Percentiles rank a stretch among this genome's conserved stretches.
Conservation (phyloP, 37 sponge, comb jelly and placozoan species). For the Corticium candelabrum region DNA sequence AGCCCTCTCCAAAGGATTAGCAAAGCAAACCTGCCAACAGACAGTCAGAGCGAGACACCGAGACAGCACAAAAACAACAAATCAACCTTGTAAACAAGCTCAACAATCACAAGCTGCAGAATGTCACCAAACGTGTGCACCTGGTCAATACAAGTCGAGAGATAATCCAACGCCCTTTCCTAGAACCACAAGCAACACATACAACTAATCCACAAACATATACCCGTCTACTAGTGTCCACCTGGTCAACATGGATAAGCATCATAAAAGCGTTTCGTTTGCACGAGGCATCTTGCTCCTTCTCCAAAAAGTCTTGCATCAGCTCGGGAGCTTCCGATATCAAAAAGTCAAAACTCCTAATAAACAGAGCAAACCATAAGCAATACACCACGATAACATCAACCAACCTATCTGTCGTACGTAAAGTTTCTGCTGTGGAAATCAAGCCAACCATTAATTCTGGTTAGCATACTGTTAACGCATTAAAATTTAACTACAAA, state of each 20-base stretch:
- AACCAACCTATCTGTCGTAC: no score
- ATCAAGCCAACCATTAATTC: no score
- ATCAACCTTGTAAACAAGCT: conserved; percentile 93
- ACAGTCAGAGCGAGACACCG: not conserved
- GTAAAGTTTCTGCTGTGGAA: no score
- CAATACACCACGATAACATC: no score
- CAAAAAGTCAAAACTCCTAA: conserved; percentile 77
- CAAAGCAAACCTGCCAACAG: conserved; percentile 68
- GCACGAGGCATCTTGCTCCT: conserved; percentile 94
- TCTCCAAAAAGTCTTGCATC: conserved; percentile 85
- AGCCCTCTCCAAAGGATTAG: conserved; percentile 78
- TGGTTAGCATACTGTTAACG: no score
- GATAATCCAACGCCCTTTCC: conserved; percentile 91
- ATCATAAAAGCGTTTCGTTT: conserved; percentile 99
- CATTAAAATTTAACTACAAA: no score
- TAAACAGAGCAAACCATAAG: no score
- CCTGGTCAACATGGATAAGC: conserved; percentile 92
- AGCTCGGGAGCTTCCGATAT: conserved; percentile 99
- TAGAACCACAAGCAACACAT: conserved; percentile 19
- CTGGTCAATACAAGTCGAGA: conserved; percentile 91
- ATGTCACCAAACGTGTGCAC: conserved; percentile 93
- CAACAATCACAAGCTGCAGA: conserved; percentile 97
- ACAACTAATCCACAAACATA: conserved; percentile 3
- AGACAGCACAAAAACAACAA: not conserved
- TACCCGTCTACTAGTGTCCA: not conserved